These are phyloP conservation scores for Armadillidium nasatum DNA, from an alignment of 1,140 invertebrate species.

Conservation along the genomic window DNA sequence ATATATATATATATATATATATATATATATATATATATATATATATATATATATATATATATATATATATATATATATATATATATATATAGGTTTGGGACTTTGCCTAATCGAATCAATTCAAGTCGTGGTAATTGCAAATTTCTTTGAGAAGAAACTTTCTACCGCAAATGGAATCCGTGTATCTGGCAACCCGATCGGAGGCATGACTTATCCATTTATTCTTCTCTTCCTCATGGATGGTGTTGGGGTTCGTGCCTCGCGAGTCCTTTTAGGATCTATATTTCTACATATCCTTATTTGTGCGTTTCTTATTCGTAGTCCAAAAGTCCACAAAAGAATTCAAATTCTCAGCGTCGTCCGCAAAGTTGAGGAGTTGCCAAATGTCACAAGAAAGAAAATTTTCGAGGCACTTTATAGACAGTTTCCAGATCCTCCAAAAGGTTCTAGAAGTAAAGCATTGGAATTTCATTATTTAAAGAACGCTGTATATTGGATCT, in stretches of 20 bases:
- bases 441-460: not conserved
- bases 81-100: not conserved
- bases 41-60: too few species aligned
- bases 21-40: too few species aligned
- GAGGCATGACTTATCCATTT: conserved; percentile 10
- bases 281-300: not conserved
- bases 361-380: not conserved
- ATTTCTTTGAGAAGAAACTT: conserved; percentile 10
- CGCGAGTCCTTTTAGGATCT: not conserved
- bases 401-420: not conserved
- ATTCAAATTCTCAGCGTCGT: not conserved
- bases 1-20: too few species aligned
- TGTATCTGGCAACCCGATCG: not conserved
- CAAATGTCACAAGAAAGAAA: not conserved
- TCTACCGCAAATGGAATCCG: not conserved
- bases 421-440: not conserved
- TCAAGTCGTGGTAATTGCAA: not conserved
- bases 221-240: conserved; percentile 1
- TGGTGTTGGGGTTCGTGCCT: not conserved
- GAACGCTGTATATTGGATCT: not conserved
- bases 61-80: too few species aligned
- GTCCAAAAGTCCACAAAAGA: not conserved
- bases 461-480: not conserved
- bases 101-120: conserved; percentile 16
- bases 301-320: conserved; percentile 11